Evolutionary conservation across 2,797 vertebrate species (phyloP), one percentile per base, ranked within the genome.

Genomic region (Epinephelus malabaricus): DNA sequence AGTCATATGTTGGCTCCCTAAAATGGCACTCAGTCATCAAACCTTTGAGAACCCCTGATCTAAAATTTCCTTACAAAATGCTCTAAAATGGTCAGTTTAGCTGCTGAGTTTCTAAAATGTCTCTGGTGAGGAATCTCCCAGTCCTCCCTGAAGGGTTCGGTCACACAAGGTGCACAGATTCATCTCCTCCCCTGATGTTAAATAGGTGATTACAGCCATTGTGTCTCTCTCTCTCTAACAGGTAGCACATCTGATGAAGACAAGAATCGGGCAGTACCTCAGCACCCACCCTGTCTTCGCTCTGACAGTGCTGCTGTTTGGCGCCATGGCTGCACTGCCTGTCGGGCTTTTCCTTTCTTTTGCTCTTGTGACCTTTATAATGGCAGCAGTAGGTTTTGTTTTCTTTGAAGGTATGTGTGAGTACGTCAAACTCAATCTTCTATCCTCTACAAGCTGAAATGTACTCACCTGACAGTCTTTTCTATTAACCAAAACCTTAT

Each of bases 301-400:
- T 7, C 79, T 91, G 23, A 11, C 87, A 0, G 53, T 72, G 53
- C 1, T 94, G 54, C 6, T 93, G 59, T 93, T 94, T 61, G n/a
- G 67, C 3, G 50, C 23, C 68, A 76, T 87, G 83, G 80, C 89
- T 19, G 80, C 72, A 0, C 21, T 93, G 13, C 93, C 93, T 6
- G 73, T 91, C 2, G 93, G 88, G 7, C n/a, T 94, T 10, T 94
- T 94, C 85, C 62, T 93, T 38, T 38, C 54, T 9, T 94, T 93
- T 54, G 86, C 91, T 6, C 50, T 91, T 2, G 75, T 91, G 27
- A 93, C 92, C 40, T 1, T 64, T 7, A 9, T 78, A 1, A 76
- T 92, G 59, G 77, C 79, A 0, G 86, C 49, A 18, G 71, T 86
- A 1, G 85, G 85, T 17, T 91, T 93, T 69, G 68, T 91, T 72